These are phyloP conservation scores for Menidia menidia DNA, from an alignment of 2,797 vertebrate species.

Conservation along the genomic window DNA sequence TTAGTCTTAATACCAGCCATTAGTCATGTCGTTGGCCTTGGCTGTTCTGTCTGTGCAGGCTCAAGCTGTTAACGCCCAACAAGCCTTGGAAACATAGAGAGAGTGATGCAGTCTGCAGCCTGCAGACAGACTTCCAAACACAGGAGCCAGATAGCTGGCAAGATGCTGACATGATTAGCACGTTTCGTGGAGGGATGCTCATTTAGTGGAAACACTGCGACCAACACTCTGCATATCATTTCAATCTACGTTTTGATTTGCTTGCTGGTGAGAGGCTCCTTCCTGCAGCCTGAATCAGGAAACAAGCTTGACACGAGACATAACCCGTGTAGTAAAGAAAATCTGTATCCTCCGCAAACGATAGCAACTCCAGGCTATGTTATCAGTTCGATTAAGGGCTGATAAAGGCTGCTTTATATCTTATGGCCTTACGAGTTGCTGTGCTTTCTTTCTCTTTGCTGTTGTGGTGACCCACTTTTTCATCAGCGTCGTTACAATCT, in stretches of 20 bases:
- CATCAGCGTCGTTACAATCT: constrained; percentile 31
- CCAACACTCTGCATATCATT: not conserved
- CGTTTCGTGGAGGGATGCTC: constrained; percentile 12
- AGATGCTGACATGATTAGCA: constrained; percentile 11
- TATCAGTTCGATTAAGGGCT: constrained; percentile 9
- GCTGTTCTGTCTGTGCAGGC: constrained; percentile 18
- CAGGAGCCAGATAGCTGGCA: constrained; percentile 43
- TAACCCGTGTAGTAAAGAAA: not conserved
- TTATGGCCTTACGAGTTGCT: constrained; percentile 16
- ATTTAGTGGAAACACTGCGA: constrained; percentile 26
- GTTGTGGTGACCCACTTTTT: constrained; percentile 49
- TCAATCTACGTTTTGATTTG: not conserved
- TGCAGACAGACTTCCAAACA: constrained; percentile 30
- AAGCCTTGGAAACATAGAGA: constrained; percentile 20
- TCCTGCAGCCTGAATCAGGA: not conserved
- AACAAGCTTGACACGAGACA: not conserved
- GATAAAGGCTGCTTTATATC: constrained; percentile 18
- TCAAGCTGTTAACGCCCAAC: constrained; percentile 61
- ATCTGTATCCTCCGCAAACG: not conserved
- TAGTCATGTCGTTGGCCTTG: constrained; percentile 53
- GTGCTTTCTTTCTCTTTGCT: constrained; percentile 7
- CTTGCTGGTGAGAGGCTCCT: not conserved
- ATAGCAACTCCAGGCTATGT: not conserved
- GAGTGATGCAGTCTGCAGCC: constrained; percentile 23
- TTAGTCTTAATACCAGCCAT: constrained; percentile 44